Conservation (phyloP, 2,888 invertebrate genomes). For the Hirtodrosophila trivittata region DNA sequence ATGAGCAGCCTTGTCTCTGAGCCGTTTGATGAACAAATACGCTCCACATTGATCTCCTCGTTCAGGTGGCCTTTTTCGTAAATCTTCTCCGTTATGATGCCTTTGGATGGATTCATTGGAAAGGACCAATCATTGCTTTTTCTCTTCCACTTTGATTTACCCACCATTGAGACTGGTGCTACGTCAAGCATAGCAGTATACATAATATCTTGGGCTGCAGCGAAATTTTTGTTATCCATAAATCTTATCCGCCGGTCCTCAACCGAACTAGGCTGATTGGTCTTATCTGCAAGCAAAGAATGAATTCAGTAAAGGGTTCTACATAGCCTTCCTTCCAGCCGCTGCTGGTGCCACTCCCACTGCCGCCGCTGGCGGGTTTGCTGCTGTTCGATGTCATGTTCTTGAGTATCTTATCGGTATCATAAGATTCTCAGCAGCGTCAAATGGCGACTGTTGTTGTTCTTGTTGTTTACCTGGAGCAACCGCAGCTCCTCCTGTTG, state of each 20-base stretch:
- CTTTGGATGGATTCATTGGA: conserved; percentile 81
- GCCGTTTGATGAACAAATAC: conserved; percentile 87
- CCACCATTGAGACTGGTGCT: no score
- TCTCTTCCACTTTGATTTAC: no score
- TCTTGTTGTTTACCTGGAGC: conserved; percentile 38
- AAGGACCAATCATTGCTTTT: no score
- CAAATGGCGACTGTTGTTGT: conserved; percentile 55
- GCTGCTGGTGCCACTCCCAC: conserved; percentile 20
- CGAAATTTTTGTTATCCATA: conserved; percentile 35
- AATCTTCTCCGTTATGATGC: conserved; percentile 86
- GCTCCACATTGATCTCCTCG: conserved; percentile 85
- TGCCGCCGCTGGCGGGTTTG: conserved; percentile 30
- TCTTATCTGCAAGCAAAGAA: conserved; percentile 54
- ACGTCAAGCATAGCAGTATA: conserved; percentile 57
- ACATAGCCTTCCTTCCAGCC: conserved; percentile 21
- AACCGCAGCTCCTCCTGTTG: conserved; percentile 23
- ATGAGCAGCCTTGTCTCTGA: conserved; percentile 85
- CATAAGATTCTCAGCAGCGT: conserved; percentile 77
- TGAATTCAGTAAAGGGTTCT: conserved; percentile 19
- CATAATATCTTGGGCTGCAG: conserved; percentile 26
- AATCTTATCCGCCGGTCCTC: conserved; percentile 54
- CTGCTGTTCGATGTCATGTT: conserved; percentile 75
- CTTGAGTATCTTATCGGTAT: conserved; percentile 82
- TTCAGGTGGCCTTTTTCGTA: conserved; percentile 89
- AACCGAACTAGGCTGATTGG: conserved; percentile 41